Conservation (phyloP, 2,113 vertebrate genomes). For the Melanotaenia duboulayi region DNA sequence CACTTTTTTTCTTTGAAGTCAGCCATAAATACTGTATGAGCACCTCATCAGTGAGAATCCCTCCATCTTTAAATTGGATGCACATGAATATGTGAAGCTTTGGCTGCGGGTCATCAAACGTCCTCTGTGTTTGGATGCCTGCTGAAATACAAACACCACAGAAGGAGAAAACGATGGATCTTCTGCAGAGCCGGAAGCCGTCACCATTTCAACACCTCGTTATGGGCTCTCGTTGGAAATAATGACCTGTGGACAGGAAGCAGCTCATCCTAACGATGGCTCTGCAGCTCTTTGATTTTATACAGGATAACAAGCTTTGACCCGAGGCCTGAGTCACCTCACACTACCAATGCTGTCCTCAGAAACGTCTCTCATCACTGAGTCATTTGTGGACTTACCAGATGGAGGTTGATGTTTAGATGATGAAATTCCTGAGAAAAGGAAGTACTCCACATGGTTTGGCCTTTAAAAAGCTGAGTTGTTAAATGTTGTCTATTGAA, state of each 20-base stretch:
- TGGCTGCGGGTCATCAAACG: background rate
- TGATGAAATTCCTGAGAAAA: too few species aligned
- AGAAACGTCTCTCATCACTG: background rate
- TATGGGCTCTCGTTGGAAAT: slow-evolving; percentile 65
- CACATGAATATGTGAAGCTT: background rate
- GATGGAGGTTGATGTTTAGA: too few species aligned
- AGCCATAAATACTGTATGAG: too few species aligned
- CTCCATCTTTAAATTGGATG: background rate
- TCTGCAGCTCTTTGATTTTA: background rate
- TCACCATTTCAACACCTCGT: slow-evolving; percentile 53
- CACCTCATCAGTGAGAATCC: background rate
- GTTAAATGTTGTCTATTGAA: too few species aligned
- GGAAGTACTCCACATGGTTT: too few species aligned
- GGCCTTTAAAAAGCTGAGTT: too few species aligned
- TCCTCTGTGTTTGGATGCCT: background rate
- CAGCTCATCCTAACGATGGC: slow-evolving; percentile 43
- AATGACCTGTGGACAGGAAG: slow-evolving; percentile 69
- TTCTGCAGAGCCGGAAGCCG: slow-evolving; percentile 30
- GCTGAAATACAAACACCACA: slow-evolving; percentile 8
- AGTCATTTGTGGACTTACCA: too few species aligned
- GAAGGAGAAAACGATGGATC: slow-evolving; percentile 11
- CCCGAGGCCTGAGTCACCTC: slow-evolving; percentile 25
- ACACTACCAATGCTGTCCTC: background rate
- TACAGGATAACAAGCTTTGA: slow-evolving; percentile 53
- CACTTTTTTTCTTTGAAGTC: background rate